A percentile compares a stretch with the other conserved stretches of the same genome.
Evolutionary conservation across 2,113 vertebrate species (phyloP).

Genomic region (Paratilapia polleni): DNA sequence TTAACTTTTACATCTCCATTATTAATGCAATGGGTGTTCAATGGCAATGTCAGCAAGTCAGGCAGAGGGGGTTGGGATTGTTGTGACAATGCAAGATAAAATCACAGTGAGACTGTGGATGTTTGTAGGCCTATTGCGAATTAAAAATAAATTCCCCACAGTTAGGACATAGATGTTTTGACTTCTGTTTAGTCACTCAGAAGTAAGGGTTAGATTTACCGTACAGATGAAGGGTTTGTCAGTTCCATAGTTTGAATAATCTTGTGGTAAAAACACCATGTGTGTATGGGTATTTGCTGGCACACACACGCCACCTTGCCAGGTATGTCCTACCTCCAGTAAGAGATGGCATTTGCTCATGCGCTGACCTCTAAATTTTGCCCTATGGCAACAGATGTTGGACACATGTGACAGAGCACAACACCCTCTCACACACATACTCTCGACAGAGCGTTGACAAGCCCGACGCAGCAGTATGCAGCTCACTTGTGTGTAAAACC

Average conservation of each 20-base stretch:
- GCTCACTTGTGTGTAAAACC: constrained; percentile 49
- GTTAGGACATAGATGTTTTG: too few species aligned
- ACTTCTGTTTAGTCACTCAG: not conserved
- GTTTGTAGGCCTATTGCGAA: not conserved
- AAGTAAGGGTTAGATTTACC: not conserved
- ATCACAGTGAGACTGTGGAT: not conserved
- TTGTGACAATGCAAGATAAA: not conserved
- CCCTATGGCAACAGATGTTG: constrained; percentile 51
- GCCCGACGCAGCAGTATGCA: constrained; percentile 37
- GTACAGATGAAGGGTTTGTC: not conserved
- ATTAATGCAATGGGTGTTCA: not conserved
- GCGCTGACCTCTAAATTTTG: constrained; percentile 1
- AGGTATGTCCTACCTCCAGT: not conserved
- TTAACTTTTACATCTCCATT: constrained; percentile 5
- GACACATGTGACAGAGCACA: constrained; percentile 20
- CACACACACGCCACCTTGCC: not conserved
- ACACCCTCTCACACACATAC: not conserved
- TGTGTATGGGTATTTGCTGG: not conserved
- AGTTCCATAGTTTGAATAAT: not conserved
- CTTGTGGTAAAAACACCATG: not conserved
- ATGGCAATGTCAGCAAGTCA: not conserved
- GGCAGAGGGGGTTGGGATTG: not conserved
- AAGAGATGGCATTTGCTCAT: not conserved
- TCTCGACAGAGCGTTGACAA: constrained; percentile 26
- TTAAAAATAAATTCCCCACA: not conserved